Conservation (phyloP, 2,113 vertebrate species). For the Epinephelus lanceolatus region DNA sequence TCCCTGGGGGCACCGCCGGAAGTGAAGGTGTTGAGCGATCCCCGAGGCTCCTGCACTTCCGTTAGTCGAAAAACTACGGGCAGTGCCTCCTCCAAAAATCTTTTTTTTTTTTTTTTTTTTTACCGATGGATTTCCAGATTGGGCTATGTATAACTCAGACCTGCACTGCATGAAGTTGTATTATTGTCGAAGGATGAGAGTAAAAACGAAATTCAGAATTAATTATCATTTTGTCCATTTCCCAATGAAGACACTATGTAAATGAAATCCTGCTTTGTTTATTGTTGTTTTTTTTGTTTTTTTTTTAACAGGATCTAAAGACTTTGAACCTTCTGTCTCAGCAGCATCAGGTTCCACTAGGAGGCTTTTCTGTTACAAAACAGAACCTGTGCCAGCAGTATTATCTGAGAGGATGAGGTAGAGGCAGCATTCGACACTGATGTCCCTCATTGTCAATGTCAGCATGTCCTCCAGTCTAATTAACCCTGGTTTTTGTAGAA, state of each 20-base stretch:
- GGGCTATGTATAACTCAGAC: no score
- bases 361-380: background rate
- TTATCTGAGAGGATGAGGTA: background rate
- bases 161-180: background rate
- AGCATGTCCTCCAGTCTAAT: constrained; percentile 10
- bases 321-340: background rate
- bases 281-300: no score
- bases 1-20: no score
- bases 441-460: constrained; percentile 12
- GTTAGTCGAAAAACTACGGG: no score
- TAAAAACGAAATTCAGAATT: background rate
- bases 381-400: background rate
- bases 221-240: background rate
- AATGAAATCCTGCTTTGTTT: no score
- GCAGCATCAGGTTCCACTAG: background rate
- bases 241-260: background rate
- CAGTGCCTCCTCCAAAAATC: no score
- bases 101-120: no score
- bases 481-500: background rate
- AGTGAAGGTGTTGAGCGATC: no score
- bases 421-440: background rate
- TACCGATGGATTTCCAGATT: no score
- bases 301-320: background rate
- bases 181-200: no score
- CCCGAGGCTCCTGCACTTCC: no score